These are phyloP conservation scores for Xanthia togata DNA, from an alignment of 2,888 invertebrate species.

Conservation along the genomic window DNA sequence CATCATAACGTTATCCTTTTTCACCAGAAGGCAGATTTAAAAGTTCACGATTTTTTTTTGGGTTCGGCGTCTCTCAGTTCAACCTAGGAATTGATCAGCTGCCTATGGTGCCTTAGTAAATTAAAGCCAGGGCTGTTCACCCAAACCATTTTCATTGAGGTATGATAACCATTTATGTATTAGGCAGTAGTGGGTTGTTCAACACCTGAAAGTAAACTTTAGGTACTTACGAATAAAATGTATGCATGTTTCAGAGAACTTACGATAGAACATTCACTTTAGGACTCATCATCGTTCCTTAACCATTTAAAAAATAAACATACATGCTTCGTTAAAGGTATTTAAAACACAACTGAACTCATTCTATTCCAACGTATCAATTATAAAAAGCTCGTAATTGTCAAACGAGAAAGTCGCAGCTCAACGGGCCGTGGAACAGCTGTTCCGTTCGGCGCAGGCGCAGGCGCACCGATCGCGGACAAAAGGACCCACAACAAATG, in stretches of 20 bases:
- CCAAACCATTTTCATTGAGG: background rate
- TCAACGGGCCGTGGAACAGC: slow-evolving; percentile 82
- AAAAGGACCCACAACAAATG: slow-evolving; percentile 87
- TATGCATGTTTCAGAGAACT: background rate
- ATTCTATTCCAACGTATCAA: slow-evolving; percentile 54
- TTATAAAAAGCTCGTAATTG: slow-evolving; percentile 67
- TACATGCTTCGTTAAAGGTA: slow-evolving; percentile 32
- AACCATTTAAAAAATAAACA: slow-evolving; percentile 32
- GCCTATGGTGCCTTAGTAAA: background rate
- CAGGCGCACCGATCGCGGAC: slow-evolving; percentile 82
- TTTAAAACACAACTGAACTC: slow-evolving; percentile 38
- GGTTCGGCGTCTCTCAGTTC: fast-evolving
- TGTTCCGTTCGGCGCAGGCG: slow-evolving; percentile 78
- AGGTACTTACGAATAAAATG: background rate
- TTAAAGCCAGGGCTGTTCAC: background rate
- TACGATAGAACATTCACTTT: background rate
- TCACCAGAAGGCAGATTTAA: too few species aligned
- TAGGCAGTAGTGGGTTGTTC: background rate
- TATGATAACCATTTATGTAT: background rate
- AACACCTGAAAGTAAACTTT: background rate
- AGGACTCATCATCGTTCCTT: background rate
- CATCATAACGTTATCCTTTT: background rate
- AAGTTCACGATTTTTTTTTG: background rate
- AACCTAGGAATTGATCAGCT: background rate
- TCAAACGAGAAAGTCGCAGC: slow-evolving; percentile 78